Conservation (phyloP, 1,140 invertebrate species). For the Thaumetopoea pityocampa region DNA sequence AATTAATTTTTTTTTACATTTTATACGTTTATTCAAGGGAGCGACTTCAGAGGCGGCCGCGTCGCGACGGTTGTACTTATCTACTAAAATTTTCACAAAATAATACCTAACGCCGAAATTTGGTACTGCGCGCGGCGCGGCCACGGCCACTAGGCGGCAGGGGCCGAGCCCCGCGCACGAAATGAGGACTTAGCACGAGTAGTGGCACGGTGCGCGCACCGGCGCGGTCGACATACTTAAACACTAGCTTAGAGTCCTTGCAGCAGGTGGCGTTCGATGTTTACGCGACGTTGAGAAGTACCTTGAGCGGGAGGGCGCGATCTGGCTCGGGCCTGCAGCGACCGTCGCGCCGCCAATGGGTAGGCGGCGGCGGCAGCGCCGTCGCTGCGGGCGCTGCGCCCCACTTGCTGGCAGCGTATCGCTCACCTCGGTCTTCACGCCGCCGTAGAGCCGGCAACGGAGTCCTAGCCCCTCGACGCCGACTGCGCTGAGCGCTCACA, state of each 20-base stretch:
- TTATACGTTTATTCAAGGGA: constrained; percentile 24
- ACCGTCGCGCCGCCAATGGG: constrained; percentile 64
- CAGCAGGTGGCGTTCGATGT: constrained; percentile 39
- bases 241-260: constrained; percentile 54
- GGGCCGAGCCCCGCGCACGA: constrained; percentile 46
- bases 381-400: constrained; percentile 64
- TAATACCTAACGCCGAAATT: constrained; percentile 74
- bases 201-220: constrained; percentile 32
- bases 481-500: constrained; percentile 2
- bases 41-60: constrained; percentile 22
- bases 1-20: constrained; percentile 23
- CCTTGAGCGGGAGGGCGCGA: constrained; percentile 55
- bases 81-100: constrained; percentile 73
- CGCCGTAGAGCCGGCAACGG: constrained; percentile 26
- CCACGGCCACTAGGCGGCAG: constrained; percentile 25
- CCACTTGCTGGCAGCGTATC: constrained; percentile 71
- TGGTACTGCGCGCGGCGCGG: constrained; percentile 38
- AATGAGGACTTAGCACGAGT: constrained; percentile 67
- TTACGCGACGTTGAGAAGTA: constrained; percentile 63
- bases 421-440: constrained; percentile 42
- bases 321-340: constrained; percentile 59
- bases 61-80: constrained; percentile 44
- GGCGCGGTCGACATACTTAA: constrained; percentile 38
- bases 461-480: constrained; percentile 43
- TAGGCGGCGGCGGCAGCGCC: constrained; percentile 66